Evolutionary conservation across 2,797 vertebrate species (phyloP).

Genomic region (Lithobates sylvaticus): DNA sequence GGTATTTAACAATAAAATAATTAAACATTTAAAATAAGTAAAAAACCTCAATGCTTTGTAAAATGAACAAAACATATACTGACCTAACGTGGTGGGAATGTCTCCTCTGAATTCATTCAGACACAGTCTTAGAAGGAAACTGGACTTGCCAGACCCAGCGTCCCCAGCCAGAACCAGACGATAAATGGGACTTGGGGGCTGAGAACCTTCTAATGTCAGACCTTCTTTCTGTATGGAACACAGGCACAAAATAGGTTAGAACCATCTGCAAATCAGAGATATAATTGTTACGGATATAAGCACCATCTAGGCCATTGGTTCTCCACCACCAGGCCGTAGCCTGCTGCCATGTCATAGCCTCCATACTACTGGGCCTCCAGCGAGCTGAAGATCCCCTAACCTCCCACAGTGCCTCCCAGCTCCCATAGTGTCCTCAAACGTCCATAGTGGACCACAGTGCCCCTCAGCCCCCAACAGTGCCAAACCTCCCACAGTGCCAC

Average conservation of each 20-base stretch:
- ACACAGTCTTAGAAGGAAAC: constrained; percentile 78
- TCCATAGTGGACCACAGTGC: too few relatives aligned
- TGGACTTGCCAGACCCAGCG: constrained; percentile 77
- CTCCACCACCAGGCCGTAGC: too few relatives aligned
- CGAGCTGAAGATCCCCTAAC: too few relatives aligned
- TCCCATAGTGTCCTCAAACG: too few relatives aligned
- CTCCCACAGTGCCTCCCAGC: too few relatives aligned
- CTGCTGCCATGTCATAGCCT: too few relatives aligned
- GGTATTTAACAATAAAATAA: too few relatives aligned
- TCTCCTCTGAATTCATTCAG: constrained; percentile 77
- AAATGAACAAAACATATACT: not conserved
- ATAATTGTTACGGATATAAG: not conserved
- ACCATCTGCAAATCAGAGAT: not conserved
- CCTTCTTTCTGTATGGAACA: constrained; percentile 48
- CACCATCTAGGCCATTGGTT: too few relatives aligned
- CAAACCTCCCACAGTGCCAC: too few relatives aligned
- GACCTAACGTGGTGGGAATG: constrained; percentile 79
- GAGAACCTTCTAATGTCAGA: constrained; percentile 18
- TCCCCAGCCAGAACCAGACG: constrained; percentile 78
- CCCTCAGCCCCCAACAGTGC: too few relatives aligned
- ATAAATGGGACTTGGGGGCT: constrained; percentile 69
- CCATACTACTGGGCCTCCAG: too few relatives aligned
- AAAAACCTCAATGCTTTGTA: not conserved
- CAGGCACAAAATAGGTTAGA: not conserved
- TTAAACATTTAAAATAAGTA: not conserved